Percentiles rank a stretch among this genome's conserved stretches.
Conservation (phyloP, 2,113 vertebrate genomes). For the Bagarius yarrelli region DNA sequence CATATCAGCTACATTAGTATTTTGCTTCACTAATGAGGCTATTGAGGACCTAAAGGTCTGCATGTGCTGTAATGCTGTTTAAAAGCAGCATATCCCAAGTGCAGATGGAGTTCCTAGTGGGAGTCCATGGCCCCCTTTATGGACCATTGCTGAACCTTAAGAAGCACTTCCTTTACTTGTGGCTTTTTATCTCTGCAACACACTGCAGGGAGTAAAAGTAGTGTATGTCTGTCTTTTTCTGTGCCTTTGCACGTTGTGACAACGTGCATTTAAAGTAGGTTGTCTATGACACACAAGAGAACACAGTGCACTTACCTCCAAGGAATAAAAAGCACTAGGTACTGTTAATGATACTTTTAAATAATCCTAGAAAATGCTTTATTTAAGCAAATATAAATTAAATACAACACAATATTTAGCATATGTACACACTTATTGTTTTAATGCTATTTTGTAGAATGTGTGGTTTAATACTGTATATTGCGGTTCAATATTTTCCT, state of each 20-base stretch:
- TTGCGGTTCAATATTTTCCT: neutral
- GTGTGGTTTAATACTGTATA: neutral
- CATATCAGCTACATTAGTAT: neutral
- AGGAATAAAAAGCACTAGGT: neutral
- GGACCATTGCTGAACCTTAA: slow-evolving; percentile 9
- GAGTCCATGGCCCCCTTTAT: slow-evolving; percentile 24
- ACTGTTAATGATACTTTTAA: neutral
- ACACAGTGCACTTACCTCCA: neutral
- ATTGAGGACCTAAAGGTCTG: neutral
- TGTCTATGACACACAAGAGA: neutral
- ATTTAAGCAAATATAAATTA: neutral
- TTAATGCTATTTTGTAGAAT: neutral
- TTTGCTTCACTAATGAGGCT: slow-evolving; percentile 1
- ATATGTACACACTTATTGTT: neutral
- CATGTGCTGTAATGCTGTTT: slow-evolving; percentile 4
- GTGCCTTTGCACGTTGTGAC: neutral
- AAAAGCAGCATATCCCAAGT: slow-evolving; percentile 6
- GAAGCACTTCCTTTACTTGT: slow-evolving; percentile 43
- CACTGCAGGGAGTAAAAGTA: neutral
- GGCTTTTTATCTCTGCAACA: slow-evolving; percentile 4
- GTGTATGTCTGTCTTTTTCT: neutral
- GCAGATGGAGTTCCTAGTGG: slow-evolving; percentile 12
- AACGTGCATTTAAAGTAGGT: neutral
- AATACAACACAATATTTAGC: neutral
- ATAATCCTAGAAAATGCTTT: neutral